Percentiles rank a stretch among this genome's conserved stretches.
phyloP scores from a whole-genome alignment of 2,113 vertebrate genomes.

The Edolisoma coerulescens region DNA sequence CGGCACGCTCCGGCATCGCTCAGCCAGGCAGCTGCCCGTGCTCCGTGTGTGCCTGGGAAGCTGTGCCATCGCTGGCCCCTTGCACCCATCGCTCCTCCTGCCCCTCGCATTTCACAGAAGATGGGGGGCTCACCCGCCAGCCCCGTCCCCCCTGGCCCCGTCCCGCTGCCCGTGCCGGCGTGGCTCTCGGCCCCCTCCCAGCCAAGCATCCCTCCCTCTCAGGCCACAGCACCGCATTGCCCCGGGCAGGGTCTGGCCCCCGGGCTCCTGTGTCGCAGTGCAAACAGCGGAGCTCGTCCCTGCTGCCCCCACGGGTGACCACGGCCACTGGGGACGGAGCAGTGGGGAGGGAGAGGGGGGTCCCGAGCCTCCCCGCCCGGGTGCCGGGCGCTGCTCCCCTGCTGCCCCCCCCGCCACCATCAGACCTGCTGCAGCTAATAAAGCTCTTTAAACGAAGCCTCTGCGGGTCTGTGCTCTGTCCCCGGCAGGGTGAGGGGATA shows the following conservation, averaged over 20 bases:
- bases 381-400: not conserved
- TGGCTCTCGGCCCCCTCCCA: not conserved
- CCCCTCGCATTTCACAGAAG: not conserved
- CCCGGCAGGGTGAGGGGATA: fast-evolving
- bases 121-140: not conserved
- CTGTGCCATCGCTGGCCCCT: not conserved
- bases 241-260: not conserved
- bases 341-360: not conserved
- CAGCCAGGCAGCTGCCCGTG: not conserved
- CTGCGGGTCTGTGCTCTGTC: not conserved
- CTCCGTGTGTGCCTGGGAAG: not conserved
- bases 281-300: not conserved
- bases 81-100: not conserved
- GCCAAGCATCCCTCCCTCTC: not conserved
- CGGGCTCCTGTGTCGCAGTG: not conserved
- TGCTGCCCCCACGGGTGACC: not conserved
- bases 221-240: fast-evolving
- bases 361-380: fast-evolving
- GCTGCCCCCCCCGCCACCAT: conserved; percentile 8
- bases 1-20: not conserved
- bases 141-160: fast-evolving
- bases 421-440: conserved; percentile 72
- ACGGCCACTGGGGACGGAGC: not conserved
- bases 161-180: not conserved
- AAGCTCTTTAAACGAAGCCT: conserved; percentile 62